A percentile compares a stretch with the other conserved stretches of the same genome.
These are phyloP conservation scores for Tonatia bakeri DNA, from an alignment of 2,113 vertebrate species.

Conservation along the genomic window DNA sequence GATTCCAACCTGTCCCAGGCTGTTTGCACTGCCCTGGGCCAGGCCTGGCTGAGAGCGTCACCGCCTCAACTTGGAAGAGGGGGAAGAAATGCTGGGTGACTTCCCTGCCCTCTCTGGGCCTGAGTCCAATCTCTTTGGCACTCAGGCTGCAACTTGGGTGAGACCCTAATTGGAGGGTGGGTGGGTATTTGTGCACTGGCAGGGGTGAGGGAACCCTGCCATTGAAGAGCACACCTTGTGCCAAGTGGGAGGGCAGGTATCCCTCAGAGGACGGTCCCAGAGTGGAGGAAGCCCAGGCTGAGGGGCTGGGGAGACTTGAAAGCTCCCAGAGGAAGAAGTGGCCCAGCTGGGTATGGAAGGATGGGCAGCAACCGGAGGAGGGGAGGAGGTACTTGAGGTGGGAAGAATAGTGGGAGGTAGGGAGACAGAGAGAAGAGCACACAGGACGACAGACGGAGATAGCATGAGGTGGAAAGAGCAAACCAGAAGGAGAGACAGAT, in stretches of 20 bases:
- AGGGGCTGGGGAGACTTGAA: neutral
- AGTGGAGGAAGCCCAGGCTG: neutral
- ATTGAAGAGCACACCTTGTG: neutral
- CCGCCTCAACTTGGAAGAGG: neutral
- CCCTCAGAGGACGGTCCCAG: neutral
- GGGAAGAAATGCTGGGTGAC: neutral
- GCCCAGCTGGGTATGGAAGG: neutral
- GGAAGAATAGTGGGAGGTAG: neutral
- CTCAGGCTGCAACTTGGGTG: neutral
- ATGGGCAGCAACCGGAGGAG: neutral
- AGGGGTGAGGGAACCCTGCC: neutral
- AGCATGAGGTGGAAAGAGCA: neutral
- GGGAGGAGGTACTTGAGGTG: neutral
- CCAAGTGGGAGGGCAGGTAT: neutral
- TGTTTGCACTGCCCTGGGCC: neutral
- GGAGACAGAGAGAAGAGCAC: neutral
- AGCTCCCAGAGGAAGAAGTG: neutral
- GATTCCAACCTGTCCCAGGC: neutral
- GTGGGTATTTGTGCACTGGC: neutral
- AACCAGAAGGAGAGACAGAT: too few species aligned
- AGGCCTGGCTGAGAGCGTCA: neutral
- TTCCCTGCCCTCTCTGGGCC: neutral
- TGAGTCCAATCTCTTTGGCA: neutral
- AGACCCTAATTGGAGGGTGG: neutral
- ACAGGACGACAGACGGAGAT: neutral